Conservation (phyloP, 2,113 vertebrate genomes). For the Oreotrochilus melanogaster region DNA sequence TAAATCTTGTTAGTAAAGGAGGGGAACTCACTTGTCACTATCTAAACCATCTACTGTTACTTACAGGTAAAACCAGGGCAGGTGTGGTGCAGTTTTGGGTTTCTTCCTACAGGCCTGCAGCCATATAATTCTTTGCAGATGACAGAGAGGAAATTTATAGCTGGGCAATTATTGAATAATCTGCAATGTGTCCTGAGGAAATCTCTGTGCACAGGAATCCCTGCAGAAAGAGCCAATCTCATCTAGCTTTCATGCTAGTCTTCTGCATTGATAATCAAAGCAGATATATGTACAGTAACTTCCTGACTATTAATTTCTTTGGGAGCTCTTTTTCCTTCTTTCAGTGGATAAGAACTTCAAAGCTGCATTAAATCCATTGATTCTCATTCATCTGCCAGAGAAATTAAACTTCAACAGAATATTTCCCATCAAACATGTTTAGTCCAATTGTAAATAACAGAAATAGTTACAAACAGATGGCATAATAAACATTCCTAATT, state of each 20-base stretch:
- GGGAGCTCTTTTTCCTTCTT: background rate
- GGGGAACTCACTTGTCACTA: conserved; percentile 7
- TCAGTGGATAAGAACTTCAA: background rate
- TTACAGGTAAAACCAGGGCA: background rate
- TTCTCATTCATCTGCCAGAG: background rate
- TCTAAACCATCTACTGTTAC: conserved; percentile 37
- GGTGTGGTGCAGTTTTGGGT: conserved; percentile 2
- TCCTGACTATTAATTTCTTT: background rate
- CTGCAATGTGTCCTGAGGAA: background rate
- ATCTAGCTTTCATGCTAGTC: background rate
- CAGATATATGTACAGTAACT: background rate
- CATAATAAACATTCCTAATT: background rate
- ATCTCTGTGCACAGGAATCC: background rate
- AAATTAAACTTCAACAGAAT: background rate
- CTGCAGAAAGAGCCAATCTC: background rate
- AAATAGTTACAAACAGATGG: background rate
- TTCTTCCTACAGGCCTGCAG: conserved; percentile 35
- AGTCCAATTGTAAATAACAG: background rate
- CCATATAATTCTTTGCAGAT: background rate
- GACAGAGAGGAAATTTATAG: conserved; percentile 45
- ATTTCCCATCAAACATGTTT: background rate
- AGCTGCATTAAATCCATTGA: background rate
- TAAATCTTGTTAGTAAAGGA: conserved; percentile 45
- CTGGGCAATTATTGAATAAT: conserved; percentile 14
- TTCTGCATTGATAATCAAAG: background rate